Conservation (phyloP, 2,797 vertebrate genomes). For the Percopsis omiscomaycus region DNA sequence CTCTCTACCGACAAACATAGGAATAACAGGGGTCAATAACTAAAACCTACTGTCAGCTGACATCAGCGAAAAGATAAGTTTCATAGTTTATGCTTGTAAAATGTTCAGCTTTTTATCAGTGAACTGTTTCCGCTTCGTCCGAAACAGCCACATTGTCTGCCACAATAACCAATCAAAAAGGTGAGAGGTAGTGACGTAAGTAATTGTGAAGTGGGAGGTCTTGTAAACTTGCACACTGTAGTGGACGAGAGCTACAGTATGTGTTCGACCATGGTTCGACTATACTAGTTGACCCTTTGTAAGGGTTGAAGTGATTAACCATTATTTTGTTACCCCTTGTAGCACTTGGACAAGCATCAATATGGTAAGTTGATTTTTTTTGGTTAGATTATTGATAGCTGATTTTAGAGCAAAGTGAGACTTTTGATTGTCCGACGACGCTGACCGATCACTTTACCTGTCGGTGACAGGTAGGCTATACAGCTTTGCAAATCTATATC, state of each 20-base stretch:
- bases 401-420: constrained; percentile 1
- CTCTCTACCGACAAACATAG: constrained; percentile 41
- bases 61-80: constrained; percentile 5
- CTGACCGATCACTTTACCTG: constrained; percentile 55
- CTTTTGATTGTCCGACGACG: background rate
- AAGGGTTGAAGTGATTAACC: constrained; percentile 46
- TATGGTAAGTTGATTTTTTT: constrained; percentile 64
- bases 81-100: background rate
- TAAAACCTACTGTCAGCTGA: background rate
- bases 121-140: background rate
- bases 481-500: constrained; percentile 11
- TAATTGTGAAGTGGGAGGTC: constrained; percentile 51
- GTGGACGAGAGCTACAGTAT: constrained; percentile 4
- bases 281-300: constrained; percentile 43
- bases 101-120: accelerated
- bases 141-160: background rate
- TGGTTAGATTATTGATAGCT: background rate
- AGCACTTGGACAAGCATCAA: constrained; percentile 16
- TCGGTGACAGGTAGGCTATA: constrained; percentile 29
- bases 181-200: constrained; percentile 35
- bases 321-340: background rate
- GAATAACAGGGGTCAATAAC: constrained; percentile 17
- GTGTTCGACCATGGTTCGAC: constrained; percentile 40
- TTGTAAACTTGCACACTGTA: constrained; percentile 35
- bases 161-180: constrained; percentile 31